Conservation (phyloP, 2,797 vertebrate species). For the Pteropus rufus region DNA sequence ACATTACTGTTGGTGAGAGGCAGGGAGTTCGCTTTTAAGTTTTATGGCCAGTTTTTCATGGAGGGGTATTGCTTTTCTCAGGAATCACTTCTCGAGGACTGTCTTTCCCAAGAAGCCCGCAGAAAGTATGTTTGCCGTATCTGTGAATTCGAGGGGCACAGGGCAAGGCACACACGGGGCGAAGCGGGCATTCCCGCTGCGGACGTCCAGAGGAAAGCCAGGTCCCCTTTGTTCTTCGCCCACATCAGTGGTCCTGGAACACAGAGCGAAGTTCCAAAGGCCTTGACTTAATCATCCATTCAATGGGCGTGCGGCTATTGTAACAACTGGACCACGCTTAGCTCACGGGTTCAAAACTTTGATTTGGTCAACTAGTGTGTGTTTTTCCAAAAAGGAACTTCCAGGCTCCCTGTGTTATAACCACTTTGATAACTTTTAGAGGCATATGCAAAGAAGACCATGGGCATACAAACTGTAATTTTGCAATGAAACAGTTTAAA, state of each 20-base stretch:
- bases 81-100: conserved; percentile 60
- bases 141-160: neutral
- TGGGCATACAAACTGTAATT: neutral
- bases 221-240: neutral
- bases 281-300: neutral
- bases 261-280: neutral
- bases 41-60: conserved; percentile 67
- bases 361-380: neutral
- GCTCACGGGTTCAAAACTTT: neutral
- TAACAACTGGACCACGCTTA: neutral
- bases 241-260: neutral
- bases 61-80: conserved; percentile 63
- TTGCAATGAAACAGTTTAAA: neutral
- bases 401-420: neutral
- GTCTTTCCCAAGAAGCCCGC: conserved; percentile 43
- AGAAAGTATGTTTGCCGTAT: neutral
- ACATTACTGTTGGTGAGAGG: neutral
- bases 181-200: fast-evolving
- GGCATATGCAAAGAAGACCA: neutral
- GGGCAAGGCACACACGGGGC: neutral
- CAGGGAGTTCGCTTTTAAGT: conserved; percentile 62
- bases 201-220: neutral
- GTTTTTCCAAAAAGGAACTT: neutral
- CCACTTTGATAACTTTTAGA: neutral
- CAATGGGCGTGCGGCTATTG: neutral